Percentiles rank a stretch among this genome's conserved stretches.
Conservation (phyloP, 2,113 vertebrate species). For the Amia ocellicauda region DNA sequence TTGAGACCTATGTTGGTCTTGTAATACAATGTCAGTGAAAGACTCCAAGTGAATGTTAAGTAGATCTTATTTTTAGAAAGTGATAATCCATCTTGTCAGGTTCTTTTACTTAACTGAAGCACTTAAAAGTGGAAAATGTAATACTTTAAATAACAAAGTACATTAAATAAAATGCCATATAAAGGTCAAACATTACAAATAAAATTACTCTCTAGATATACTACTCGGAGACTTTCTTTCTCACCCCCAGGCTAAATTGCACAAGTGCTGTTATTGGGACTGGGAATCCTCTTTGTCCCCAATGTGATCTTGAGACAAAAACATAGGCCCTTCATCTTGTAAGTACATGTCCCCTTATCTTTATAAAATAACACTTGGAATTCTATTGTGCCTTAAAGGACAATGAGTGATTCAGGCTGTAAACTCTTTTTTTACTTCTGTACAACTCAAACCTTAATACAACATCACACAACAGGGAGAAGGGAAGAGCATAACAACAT, state of each 20-base stretch:
- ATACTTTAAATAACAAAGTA: slow-evolving; percentile 15
- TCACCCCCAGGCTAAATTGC: not conserved
- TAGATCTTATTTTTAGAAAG: slow-evolving; percentile 20
- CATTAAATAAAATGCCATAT: slow-evolving; percentile 18
- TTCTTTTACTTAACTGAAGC: slow-evolving; percentile 13
- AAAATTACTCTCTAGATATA: slow-evolving; percentile 6
- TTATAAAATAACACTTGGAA: slow-evolving; percentile 6
- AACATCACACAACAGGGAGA: no score
- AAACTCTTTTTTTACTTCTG: no score
- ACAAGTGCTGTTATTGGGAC: slow-evolving; percentile 13
- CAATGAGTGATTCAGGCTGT: slow-evolving; percentile 1
- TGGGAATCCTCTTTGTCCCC: slow-evolving; percentile 14
- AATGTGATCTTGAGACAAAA: slow-evolving; percentile 16
- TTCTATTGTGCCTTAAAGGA: slow-evolving; percentile 10
- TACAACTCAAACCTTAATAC: no score
- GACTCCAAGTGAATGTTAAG: slow-evolving; percentile 18
- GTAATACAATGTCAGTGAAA: slow-evolving; percentile 30
- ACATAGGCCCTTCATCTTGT: slow-evolving; percentile 19
- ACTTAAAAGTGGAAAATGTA: slow-evolving; percentile 17
- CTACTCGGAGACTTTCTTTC: not conserved
- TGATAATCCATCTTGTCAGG: slow-evolving; percentile 26
- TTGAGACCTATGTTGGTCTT: slow-evolving; percentile 29
- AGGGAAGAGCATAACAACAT: no score
- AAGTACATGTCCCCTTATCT: slow-evolving; percentile 20
- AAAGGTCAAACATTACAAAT: slow-evolving; percentile 20